Evolutionary conservation across 2,797 vertebrate species (phyloP).

Genomic region (Capromys pilorides): DNA sequence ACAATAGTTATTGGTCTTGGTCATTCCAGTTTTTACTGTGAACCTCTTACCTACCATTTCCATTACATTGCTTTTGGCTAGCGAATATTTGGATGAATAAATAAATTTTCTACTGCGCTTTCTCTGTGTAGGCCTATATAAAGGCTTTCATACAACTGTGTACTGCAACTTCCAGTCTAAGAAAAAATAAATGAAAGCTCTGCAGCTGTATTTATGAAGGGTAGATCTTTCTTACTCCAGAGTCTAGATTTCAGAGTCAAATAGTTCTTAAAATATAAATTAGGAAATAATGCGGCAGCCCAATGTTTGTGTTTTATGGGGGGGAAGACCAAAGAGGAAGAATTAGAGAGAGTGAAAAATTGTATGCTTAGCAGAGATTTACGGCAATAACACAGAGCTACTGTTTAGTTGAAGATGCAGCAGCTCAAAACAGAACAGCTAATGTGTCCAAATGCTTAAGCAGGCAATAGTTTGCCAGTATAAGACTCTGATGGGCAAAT

Average conservation of each 20-base stretch:
- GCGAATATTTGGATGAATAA: constrained; percentile 23
- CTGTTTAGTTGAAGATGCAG: constrained; percentile 3
- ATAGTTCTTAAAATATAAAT: not conserved
- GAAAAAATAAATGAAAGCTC: not conserved
- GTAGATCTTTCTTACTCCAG: not conserved
- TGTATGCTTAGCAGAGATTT: not conserved
- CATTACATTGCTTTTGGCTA: not conserved
- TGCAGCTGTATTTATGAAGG: not conserved
- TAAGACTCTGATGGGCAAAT: not conserved
- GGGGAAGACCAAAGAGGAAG: not conserved
- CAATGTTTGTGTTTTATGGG: not conserved
- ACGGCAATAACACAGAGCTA: not conserved
- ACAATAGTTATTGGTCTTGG: not conserved
- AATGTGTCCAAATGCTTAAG: not conserved
- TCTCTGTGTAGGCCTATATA: not conserved
- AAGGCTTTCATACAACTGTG: not conserved
- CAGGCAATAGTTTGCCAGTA: not conserved
- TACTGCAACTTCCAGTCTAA: not conserved
- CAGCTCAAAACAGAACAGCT: not conserved
- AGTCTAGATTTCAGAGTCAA: constrained; percentile 46
- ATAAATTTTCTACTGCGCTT: not conserved
- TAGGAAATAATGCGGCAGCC: not conserved
- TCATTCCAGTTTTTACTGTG: constrained; percentile 7
- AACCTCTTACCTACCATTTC: not conserved
- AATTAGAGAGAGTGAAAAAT: not conserved